These are phyloP conservation scores for Menidia menidia DNA, from an alignment of 2,797 vertebrate species.

Conservation along the genomic window DNA sequence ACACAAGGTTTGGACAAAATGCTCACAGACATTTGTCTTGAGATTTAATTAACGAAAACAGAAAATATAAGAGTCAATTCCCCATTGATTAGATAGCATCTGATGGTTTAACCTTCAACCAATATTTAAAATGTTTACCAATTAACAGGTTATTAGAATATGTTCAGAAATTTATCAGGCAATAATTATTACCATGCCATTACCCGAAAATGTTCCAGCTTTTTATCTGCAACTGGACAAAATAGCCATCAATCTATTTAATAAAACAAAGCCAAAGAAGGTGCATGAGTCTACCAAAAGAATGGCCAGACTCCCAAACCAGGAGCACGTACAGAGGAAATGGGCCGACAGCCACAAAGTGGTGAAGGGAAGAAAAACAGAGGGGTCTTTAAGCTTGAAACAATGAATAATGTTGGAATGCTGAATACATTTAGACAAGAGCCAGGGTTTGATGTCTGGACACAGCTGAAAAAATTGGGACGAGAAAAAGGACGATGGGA, in stretches of 20 bases:
- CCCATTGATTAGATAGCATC: too few relatives aligned
- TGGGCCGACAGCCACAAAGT: slow-evolving; percentile 69
- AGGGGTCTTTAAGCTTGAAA: slow-evolving; percentile 56
- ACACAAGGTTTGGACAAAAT: background rate
- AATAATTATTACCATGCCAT: background rate
- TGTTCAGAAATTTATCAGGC: background rate
- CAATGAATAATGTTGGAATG: slow-evolving; percentile 73
- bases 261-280: slow-evolving; percentile 30
- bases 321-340: slow-evolving; percentile 76
- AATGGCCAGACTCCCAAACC: slow-evolving; percentile 47
- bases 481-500: background rate
- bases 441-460: slow-evolving; percentile 58
- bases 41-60: background rate
- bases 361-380: slow-evolving; percentile 66
- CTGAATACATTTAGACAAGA: slow-evolving; percentile 57
- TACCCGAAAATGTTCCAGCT: slow-evolving; percentile 1
- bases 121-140: background rate
- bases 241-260: slow-evolving; percentile 9
- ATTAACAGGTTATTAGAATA: background rate
- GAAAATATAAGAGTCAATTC: too few relatives aligned
- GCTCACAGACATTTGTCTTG: background rate
- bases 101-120: too few relatives aligned
- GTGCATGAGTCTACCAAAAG: slow-evolving; percentile 36
- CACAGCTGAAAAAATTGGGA: slow-evolving; percentile 36
- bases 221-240: slow-evolving; percentile 2